Conservation (phyloP, 2,113 vertebrate species). For the Pseudois nayaur region DNA sequence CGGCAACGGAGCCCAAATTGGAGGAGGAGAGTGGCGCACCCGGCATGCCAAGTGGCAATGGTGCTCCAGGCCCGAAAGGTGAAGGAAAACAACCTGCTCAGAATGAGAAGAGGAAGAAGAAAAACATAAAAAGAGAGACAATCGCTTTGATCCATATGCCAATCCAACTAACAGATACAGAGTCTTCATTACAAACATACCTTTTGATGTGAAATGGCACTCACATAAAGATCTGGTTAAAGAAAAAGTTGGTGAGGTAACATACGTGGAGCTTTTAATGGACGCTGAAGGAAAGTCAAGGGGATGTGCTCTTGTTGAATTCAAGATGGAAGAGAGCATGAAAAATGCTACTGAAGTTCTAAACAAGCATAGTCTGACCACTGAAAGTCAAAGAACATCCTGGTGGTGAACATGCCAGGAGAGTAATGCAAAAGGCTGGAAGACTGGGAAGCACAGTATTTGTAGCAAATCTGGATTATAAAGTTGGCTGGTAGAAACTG, state of each 20-base stretch:
- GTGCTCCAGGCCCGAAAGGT: constrained; percentile 69
- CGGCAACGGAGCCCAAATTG: constrained; percentile 73
- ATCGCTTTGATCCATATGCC: not conserved
- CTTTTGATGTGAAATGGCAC: not conserved
- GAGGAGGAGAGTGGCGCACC: constrained; percentile 69
- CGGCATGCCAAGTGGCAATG: constrained; percentile 61
- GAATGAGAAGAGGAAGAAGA: not conserved
- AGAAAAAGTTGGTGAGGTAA: constrained; percentile 98
- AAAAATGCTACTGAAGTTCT: constrained; percentile 96
- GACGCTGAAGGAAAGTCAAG: constrained; percentile 99
- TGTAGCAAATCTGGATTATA: constrained; percentile 97
- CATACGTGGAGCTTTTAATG: constrained; percentile 99
- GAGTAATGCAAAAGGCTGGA: constrained; percentile 93
- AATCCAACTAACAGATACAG: not conserved
- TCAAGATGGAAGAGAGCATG: constrained; percentile 98
- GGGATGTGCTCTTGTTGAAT: constrained; percentile 99
- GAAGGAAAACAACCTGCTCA: not conserved
- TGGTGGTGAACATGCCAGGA: constrained; percentile 93
- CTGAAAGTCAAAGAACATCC: constrained; percentile 98
- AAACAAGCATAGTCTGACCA: constrained; percentile 94
- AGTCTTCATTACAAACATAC: not conserved
- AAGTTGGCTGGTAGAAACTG: constrained; percentile 98
- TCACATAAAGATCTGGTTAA: not conserved
- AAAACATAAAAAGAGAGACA: not conserved
- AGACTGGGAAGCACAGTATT: constrained; percentile 95